These are phyloP conservation scores for Rhinolophus sinicus DNA, from an alignment of 2,113 vertebrate genomes.

Conservation along the genomic window DNA sequence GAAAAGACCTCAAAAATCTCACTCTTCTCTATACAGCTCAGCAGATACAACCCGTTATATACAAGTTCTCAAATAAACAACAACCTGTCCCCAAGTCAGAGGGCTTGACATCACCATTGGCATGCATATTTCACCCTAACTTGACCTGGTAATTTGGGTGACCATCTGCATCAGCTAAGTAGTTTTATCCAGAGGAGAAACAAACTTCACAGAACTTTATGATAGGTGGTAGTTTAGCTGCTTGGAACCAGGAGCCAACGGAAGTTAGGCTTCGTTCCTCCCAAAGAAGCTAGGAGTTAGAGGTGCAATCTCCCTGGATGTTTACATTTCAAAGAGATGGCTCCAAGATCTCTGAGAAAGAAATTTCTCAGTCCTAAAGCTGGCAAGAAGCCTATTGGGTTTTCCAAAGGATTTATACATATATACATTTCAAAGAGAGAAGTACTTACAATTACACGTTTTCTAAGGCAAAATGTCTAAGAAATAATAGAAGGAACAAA, in stretches of 20 bases:
- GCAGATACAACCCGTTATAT: background rate
- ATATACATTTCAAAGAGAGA: background rate
- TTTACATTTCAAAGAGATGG: background rate
- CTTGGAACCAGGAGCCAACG: background rate
- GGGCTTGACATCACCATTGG: background rate
- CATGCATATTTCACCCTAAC: background rate
- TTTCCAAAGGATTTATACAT: background rate
- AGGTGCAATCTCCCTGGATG: background rate
- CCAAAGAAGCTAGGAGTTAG: background rate
- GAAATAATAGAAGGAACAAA: background rate
- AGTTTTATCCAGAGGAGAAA: background rate
- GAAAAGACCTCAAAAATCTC: background rate
- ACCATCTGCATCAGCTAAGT: background rate
- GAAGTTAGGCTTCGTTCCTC: background rate
- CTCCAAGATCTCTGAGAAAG: background rate
- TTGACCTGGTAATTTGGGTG: background rate
- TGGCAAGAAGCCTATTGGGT: background rate
- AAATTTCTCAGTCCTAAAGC: background rate
- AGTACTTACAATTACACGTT: background rate
- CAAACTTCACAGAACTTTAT: background rate
- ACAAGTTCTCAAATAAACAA: background rate
- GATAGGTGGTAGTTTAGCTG: background rate
- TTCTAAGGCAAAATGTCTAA: background rate
- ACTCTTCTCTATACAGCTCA: background rate
- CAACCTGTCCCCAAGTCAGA: background rate